Evolutionary conservation across 2,888 invertebrate genomes (phyloP).

Genomic region (Philereme vetulata): DNA sequence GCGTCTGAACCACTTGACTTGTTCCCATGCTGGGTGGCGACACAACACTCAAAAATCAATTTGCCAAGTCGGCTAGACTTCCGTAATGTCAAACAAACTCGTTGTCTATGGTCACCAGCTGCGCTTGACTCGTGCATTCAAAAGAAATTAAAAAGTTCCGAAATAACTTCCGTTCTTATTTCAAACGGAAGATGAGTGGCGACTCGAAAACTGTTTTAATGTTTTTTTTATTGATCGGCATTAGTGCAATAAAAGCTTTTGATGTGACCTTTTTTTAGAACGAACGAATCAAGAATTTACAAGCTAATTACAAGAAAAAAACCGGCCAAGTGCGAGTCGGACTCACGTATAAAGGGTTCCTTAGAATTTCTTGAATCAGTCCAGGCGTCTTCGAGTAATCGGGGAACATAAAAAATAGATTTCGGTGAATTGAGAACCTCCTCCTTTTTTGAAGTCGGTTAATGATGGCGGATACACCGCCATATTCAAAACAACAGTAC

Average conservation of each 20-base stretch:
- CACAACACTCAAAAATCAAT: slow-evolving; percentile 76
- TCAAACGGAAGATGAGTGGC: slow-evolving; percentile 37
- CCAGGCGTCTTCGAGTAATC: no score
- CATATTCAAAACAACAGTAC: no score
- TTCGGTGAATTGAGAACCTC: no score
- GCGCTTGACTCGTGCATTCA: slow-evolving; percentile 37
- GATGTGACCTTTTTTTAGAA: not conserved
- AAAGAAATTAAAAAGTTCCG: slow-evolving; percentile 34
- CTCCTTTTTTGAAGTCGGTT: not conserved
- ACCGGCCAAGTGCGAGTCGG: no score
- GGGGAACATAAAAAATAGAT: no score
- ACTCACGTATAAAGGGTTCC: no score
- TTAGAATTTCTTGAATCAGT: no score
- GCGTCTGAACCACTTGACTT: slow-evolving; percentile 61
- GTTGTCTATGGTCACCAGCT: slow-evolving; percentile 40
- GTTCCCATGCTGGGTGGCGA: slow-evolving; percentile 74
- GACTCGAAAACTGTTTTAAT: slow-evolving; percentile 33
- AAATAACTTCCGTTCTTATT: slow-evolving; percentile 40
- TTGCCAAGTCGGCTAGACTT: slow-evolving; percentile 78
- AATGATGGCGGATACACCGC: not conserved
- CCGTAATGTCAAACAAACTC: slow-evolving; percentile 47
- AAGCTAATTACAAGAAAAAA: no score
- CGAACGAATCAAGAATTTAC: not conserved
- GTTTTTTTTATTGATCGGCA: slow-evolving; percentile 25
- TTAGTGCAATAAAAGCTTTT: slow-evolving; percentile 4